Conservation (phyloP, 2,888 invertebrate genomes). For the Phengaris arion region DNA sequence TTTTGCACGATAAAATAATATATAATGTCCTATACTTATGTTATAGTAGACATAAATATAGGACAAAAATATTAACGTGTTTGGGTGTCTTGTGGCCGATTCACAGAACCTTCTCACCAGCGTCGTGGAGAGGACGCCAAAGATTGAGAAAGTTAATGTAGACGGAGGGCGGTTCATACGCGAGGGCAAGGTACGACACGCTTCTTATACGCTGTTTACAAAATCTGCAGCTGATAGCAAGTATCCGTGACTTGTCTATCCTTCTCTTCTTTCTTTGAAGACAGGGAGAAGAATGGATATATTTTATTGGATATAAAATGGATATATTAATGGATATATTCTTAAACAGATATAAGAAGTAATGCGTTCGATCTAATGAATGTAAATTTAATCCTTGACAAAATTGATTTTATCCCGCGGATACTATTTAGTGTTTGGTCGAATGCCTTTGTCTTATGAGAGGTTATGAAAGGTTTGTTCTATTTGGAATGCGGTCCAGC, state of each 20-base stretch:
- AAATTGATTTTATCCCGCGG: neutral
- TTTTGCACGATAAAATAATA: conserved; percentile 9
- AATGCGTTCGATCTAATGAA: neutral
- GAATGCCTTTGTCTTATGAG: conserved; percentile 41
- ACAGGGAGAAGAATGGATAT: neutral
- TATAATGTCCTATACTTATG: neutral
- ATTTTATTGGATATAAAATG: neutral
- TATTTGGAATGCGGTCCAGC: conserved; percentile 60
- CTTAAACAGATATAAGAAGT: conserved; percentile 16
- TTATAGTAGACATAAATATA: neutral
- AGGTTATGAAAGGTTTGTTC: conserved; percentile 58
- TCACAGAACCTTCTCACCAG: conserved; percentile 93
- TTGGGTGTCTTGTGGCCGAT: conserved; percentile 59
- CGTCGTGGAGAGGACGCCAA: conserved; percentile 94
- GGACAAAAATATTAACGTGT: conserved; percentile 38
- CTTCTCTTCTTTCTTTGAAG: conserved; percentile 14
- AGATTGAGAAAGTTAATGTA: conserved; percentile 96
- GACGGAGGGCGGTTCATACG: conserved; percentile 97
- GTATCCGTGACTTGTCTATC: conserved; percentile 37
- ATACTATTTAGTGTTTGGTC: neutral
- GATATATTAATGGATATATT: neutral
- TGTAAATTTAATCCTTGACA: no score
- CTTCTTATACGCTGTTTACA: conserved; percentile 31
- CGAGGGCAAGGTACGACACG: conserved; percentile 93
- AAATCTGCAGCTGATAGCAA: no score